Conservation (phyloP, 1,140 invertebrate genomes). For the Nephila pilipes region DNA sequence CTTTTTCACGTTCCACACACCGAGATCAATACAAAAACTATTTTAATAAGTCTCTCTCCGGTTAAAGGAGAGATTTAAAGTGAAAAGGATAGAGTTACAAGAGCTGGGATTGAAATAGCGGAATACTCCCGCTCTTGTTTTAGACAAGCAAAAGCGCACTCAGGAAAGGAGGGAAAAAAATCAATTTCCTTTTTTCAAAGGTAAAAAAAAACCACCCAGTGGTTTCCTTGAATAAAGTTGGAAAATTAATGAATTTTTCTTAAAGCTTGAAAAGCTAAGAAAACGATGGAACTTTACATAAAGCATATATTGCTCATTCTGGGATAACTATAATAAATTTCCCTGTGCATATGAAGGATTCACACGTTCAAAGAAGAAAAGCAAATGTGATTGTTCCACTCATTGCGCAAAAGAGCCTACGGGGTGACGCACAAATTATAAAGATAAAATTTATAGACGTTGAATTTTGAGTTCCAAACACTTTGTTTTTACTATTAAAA, state of each 20-base stretch:
- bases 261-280: background rate
- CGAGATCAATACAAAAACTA: constrained; percentile 52
- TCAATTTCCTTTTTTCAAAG: constrained; percentile 43
- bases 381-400: constrained; percentile 12
- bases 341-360: constrained; percentile 32
- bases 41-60: constrained; percentile 55
- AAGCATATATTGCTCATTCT: constrained; percentile 22
- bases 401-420: background rate
- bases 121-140: background rate
- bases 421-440: background rate
- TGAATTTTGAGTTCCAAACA: too few relatives aligned
- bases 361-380: constrained; percentile 11
- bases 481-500: too few relatives aligned
- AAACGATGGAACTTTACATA: constrained; percentile 30
- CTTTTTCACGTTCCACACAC: background rate
- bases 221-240: constrained; percentile 41
- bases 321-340: constrained; percentile 40
- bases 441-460: background rate
- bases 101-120: background rate
- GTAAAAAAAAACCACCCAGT: background rate
- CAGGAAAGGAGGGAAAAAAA: background rate
- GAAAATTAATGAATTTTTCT: constrained; percentile 63
- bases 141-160: background rate
- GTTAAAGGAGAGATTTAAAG: constrained; percentile 46
- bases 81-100: constrained; percentile 35